These are phyloP conservation scores for Lasioglossum vierecki DNA, from an alignment of 2,888 invertebrate genomes.

Conservation along the genomic window DNA sequence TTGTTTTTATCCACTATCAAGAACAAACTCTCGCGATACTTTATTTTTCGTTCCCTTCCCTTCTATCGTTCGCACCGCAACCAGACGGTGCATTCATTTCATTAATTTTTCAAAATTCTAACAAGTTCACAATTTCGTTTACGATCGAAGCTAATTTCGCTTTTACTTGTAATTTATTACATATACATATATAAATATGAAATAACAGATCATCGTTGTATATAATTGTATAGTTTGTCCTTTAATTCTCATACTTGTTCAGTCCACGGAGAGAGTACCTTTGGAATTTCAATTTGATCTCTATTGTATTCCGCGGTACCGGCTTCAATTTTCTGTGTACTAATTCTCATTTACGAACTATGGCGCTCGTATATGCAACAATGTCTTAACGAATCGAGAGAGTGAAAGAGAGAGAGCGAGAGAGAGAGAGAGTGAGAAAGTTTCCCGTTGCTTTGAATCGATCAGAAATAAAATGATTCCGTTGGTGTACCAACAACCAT, in stretches of 20 bases:
- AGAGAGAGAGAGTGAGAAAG: too few relatives aligned
- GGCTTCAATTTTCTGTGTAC: not conserved
- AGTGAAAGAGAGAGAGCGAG: too few relatives aligned
- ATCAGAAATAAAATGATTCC: slow-evolving; percentile 24
- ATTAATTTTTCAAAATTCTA: slow-evolving; percentile 14
- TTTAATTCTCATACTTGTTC: not conserved
- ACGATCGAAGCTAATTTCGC: not conserved
- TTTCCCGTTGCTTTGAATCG: slow-evolving; percentile 13
- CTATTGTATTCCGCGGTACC: slow-evolving; percentile 4
- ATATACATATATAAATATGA: not conserved
- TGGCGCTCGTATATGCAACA: slow-evolving; percentile 2
- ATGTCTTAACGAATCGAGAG: not conserved
- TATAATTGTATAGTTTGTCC: slow-evolving; percentile 14
- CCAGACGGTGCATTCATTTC: not conserved
- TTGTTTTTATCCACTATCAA: slow-evolving; percentile 3
- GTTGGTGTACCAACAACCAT: not conserved
- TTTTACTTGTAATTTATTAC: not conserved
- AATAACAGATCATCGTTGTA: not conserved
- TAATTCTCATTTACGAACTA: slow-evolving; percentile 6
- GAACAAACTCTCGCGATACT: not conserved
- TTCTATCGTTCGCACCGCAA: slow-evolving; percentile 4
- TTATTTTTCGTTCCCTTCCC: not conserved
- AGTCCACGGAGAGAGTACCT: not conserved
- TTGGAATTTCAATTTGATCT: slow-evolving; percentile 1
- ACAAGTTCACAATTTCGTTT: not conserved